Percentiles rank a stretch among this genome's conserved stretches.
These are phyloP conservation scores for Pyrrhosoma nymphula DNA, from an alignment of 2,888 invertebrate genomes.

Conservation along the genomic window DNA sequence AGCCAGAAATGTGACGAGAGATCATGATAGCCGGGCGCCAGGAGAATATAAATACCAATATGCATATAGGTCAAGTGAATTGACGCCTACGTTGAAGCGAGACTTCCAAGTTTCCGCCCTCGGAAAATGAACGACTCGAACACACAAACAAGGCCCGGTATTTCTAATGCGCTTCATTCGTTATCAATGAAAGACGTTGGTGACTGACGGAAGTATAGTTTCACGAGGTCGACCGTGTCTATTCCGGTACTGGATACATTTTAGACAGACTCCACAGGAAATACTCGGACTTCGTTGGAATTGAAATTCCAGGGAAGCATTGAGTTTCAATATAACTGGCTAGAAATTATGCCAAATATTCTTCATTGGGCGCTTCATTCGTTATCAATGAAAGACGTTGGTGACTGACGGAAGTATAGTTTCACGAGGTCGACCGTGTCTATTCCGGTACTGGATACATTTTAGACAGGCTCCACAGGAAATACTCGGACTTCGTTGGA, in stretches of 20 bases:
- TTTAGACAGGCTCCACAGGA: neutral
- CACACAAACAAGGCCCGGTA: neutral
- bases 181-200: neutral
- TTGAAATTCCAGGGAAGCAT: too few species aligned
- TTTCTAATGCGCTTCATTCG: neutral
- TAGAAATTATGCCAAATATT: too few species aligned
- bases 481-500: too few species aligned
- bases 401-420: neutral
- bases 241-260: neutral
- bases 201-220: neutral
- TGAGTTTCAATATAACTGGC: too few species aligned
- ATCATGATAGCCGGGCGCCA: slow-evolving; percentile 14
- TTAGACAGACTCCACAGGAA: neutral
- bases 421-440: neutral
- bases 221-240: neutral
- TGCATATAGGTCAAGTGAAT: slow-evolving; percentile 13
- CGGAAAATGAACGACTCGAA: neutral
- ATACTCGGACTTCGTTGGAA: too few species aligned
- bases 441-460: neutral
- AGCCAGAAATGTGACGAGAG: slow-evolving; percentile 22
- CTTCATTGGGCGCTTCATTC: neutral
- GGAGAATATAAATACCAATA: slow-evolving; percentile 16
- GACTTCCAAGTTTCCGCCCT: neutral
- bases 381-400: neutral
- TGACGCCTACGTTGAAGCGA: neutral